phyloP scores from a whole-genome alignment of 2,797 vertebrate species.

The Chelon auratus region DNA sequence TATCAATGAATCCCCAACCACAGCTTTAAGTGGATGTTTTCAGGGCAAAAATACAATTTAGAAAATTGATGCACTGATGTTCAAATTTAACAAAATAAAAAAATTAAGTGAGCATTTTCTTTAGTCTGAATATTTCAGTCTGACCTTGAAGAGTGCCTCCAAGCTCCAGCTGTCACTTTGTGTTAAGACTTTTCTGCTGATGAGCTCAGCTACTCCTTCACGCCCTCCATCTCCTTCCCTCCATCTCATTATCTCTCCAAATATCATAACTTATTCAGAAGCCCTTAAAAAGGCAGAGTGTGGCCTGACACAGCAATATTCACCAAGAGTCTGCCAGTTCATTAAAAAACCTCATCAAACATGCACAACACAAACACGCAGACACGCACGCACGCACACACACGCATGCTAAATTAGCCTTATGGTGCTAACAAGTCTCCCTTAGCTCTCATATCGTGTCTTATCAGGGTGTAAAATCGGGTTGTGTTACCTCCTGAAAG shows the following conservation, averaged over 20 bases:
- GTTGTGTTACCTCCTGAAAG: slow-evolving; percentile 27
- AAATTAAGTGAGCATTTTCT: slow-evolving; percentile 12
- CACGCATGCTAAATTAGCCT: slow-evolving; percentile 56
- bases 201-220: slow-evolving; percentile 61
- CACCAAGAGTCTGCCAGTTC: slow-evolving; percentile 71
- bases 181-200: slow-evolving; percentile 76
- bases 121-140: slow-evolving; percentile 34
- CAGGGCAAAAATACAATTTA: not conserved
- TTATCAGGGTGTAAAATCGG: slow-evolving; percentile 25
- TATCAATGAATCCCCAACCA: not conserved
- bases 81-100: slow-evolving; percentile 4
- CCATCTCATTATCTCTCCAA: slow-evolving; percentile 84
- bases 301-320: slow-evolving; percentile 81
- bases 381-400: slow-evolving; percentile 27
- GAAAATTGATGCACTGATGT: not conserved
- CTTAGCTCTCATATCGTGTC: slow-evolving; percentile 32
- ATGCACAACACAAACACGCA: slow-evolving; percentile 73
- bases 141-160: slow-evolving; percentile 72
- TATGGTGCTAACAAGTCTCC: slow-evolving; percentile 66
- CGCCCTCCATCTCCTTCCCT: slow-evolving; percentile 66
- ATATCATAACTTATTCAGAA: slow-evolving; percentile 86
- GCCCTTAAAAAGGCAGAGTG: slow-evolving; percentile 79
- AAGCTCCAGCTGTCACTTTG: slow-evolving; percentile 64
- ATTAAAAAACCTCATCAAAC: slow-evolving; percentile 83
- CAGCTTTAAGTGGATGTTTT: slow-evolving; percentile 3